Conservation (phyloP, 1,140 invertebrate genomes). For the Nylanderia fulva region DNA sequence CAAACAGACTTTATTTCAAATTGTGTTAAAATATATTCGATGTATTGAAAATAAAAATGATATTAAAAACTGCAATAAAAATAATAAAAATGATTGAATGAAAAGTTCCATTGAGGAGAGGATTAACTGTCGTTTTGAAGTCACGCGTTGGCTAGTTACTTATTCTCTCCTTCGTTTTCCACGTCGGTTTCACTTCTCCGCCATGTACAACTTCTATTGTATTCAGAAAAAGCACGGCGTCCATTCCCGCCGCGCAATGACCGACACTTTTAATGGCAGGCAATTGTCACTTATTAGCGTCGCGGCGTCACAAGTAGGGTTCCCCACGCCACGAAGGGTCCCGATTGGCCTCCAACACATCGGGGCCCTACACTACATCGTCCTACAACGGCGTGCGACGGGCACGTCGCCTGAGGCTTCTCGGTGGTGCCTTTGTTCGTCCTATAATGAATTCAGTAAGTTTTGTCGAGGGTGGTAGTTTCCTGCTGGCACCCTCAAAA, state of each 20-base stretch:
- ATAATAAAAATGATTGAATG: neutral
- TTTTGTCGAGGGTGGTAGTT: constrained; percentile 85
- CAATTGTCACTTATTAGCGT: constrained; percentile 60
- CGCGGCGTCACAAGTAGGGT: constrained; percentile 19
- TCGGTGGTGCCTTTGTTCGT: constrained; percentile 81
- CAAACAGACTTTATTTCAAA: too few species aligned
- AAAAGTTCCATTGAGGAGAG: neutral
- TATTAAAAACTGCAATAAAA: neutral
- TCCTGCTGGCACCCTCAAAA: constrained; percentile 84
- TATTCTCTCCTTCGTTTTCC: neutral
- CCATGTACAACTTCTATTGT: constrained; percentile 21
- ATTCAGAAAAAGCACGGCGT: constrained; percentile 48
- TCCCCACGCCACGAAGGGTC: neutral
- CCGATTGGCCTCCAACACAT: constrained; percentile 16
- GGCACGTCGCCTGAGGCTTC: constrained; percentile 79
- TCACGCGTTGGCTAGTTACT: neutral
- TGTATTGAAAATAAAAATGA: too few species aligned
- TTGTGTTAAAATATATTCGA: too few species aligned
- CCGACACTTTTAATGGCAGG: constrained; percentile 45
- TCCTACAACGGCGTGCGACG: constrained; percentile 61
- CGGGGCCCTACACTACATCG: constrained; percentile 41
- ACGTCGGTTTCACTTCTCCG: constrained; percentile 13
- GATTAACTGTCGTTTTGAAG: constrained; percentile 24
- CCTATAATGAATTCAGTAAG: constrained; percentile 84
- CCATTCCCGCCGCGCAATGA: constrained; percentile 37